Evolutionary conservation across 2,888 invertebrate species (phyloP).

Genomic region (Caenorhabditis zanzibari): DNA sequence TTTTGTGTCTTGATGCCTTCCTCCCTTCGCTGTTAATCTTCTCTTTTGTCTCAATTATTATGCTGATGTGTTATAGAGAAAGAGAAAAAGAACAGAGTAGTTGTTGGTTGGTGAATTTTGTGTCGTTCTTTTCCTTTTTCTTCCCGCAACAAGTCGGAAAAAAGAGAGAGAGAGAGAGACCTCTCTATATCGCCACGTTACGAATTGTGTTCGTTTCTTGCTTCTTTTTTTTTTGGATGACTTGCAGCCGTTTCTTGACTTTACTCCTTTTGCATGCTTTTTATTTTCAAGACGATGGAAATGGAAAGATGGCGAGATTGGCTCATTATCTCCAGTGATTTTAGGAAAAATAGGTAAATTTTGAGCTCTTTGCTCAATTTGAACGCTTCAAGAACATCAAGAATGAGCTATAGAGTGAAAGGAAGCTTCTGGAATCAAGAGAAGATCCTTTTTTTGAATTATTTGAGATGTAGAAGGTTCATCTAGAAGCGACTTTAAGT

Average conservation of each 20-base stretch:
- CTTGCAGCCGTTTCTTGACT: neutral
- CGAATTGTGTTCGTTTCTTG: slow-evolving; percentile 42
- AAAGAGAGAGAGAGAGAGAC: neutral
- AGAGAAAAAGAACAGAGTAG: neutral
- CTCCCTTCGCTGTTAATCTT: neutral
- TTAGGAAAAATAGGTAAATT: too few species aligned
- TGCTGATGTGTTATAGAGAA: neutral
- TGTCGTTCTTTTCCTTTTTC: slow-evolving; percentile 15
- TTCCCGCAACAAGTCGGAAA: slow-evolving; percentile 44
- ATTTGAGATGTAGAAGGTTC: too few species aligned
- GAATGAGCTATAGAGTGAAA: too few species aligned
- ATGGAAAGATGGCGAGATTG: too few species aligned
- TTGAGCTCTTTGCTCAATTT: too few species aligned
- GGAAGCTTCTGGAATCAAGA: too few species aligned
- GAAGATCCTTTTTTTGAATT: too few species aligned
- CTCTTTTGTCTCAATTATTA: slow-evolving; percentile 26
- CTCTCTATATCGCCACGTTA: slow-evolving; percentile 32
- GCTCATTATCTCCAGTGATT: too few species aligned
- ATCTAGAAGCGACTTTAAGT: too few species aligned
- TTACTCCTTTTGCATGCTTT: neutral
- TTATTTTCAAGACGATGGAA: neutral
- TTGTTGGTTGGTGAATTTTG: neutral
- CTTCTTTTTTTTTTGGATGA: slow-evolving; percentile 15
- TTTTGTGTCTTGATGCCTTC: too few species aligned
- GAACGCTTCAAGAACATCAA: too few species aligned